Conservation (phyloP, 92 coral and sea anemone genomes). For the Isaurus tuberculatus region DNA sequence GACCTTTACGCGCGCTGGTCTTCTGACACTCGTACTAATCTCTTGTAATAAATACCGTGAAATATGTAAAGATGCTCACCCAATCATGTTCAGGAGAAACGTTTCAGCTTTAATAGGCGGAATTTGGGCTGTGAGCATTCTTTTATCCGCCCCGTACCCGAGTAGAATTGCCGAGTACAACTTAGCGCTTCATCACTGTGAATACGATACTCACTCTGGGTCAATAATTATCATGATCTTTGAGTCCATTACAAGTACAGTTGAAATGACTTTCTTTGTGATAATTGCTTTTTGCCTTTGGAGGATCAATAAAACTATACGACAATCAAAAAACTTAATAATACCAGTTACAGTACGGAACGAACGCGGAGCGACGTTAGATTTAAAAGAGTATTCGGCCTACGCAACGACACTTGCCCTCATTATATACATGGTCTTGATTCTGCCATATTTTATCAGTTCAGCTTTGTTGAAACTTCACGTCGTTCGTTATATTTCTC, state of each 20-base stretch:
- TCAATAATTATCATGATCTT: not conserved
- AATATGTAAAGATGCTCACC: constrained; percentile 10
- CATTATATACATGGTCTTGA: not conserved
- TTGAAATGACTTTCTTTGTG: constrained; percentile 17
- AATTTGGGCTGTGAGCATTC: not conserved
- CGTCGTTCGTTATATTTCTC: not conserved
- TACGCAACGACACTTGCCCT: constrained; percentile 10
- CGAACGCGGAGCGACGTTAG: not conserved
- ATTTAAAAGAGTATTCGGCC: not conserved
- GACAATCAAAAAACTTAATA: not conserved
- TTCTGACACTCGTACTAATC: not conserved
- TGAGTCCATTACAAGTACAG: constrained; percentile 3
- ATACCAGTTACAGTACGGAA: not conserved
- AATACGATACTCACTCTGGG: not conserved
- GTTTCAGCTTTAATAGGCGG: not conserved
- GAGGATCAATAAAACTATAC: constrained; percentile 7
- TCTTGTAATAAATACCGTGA: constrained; percentile 13
- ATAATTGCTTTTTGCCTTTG: constrained; percentile 25
- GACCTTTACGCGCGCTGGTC: not conserved
- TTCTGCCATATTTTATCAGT: constrained; percentile 17
- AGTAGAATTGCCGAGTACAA: not conserved
- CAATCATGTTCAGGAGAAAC: not conserved
- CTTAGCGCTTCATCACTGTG: constrained; percentile 1
- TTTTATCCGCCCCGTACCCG: not conserved
- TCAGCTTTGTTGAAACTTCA: not conserved